Percentiles rank a stretch among this genome's conserved stretches.
These are phyloP conservation scores for Vespertilio murinus DNA, from an alignment of 2,797 vertebrate genomes.

Conservation along the genomic window DNA sequence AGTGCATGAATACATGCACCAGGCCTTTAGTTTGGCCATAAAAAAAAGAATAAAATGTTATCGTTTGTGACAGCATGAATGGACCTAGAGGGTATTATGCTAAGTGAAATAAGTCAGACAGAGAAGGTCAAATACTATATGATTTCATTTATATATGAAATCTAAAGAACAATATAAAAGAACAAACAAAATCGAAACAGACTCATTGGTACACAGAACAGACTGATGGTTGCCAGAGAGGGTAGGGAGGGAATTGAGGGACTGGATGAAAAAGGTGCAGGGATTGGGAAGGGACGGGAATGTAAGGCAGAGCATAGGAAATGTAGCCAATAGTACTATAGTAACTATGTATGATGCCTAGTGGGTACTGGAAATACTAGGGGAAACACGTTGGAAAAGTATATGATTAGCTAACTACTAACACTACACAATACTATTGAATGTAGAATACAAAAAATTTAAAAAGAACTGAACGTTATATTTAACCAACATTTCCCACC, in stretches of 20 bases:
- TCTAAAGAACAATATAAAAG: background rate
- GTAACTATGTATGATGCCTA: background rate
- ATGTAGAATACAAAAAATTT: background rate
- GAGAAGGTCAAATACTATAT: background rate
- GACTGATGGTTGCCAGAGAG: background rate
- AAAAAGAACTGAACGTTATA: background rate
- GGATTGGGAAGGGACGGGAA: background rate
- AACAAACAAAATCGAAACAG: background rate
- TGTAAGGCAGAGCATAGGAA: background rate
- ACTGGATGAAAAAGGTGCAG: background rate
- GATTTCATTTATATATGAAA: background rate
- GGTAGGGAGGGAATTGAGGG: background rate
- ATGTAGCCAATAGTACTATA: background rate
- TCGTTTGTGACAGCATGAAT: background rate
- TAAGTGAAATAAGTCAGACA: background rate
- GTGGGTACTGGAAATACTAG: background rate
- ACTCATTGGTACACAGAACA: background rate
- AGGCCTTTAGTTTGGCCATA: background rate
- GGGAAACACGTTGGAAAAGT: background rate
- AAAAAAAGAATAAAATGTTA: background rate
- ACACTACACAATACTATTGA: background rate
- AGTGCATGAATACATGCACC: too few relatives aligned
- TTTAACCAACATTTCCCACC: background rate
- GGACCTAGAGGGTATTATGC: background rate
- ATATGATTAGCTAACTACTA: background rate